Evolutionary conservation across 2,888 invertebrate species (phyloP).

Genomic region (Scotopteryx bipunctaria): DNA sequence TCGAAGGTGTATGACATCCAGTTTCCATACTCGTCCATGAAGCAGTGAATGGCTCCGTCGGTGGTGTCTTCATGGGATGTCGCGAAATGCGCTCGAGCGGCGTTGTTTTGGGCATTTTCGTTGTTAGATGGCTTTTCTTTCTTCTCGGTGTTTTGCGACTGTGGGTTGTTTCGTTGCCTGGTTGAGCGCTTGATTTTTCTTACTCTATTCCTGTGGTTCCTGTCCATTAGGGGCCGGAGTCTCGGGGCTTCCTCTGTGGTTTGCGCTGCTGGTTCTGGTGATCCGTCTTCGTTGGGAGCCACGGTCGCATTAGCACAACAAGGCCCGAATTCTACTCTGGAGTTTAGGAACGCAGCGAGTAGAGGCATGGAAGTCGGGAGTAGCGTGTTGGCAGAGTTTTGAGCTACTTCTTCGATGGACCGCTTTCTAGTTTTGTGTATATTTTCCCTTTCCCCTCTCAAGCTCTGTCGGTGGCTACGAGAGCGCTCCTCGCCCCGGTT

Average conservation of each 20-base stretch:
- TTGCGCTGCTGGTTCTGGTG: slow-evolving; percentile 55
- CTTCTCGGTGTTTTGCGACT: slow-evolving; percentile 61
- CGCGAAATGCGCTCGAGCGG: slow-evolving; percentile 85
- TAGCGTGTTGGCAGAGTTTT: slow-evolving; percentile 86
- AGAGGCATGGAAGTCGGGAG: slow-evolving; percentile 85
- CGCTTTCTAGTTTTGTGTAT: slow-evolving; percentile 75
- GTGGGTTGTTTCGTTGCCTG: slow-evolving; percentile 72
- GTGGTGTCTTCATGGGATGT: slow-evolving; percentile 91
- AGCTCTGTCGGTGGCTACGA: slow-evolving; percentile 66
- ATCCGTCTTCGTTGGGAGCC: slow-evolving; percentile 55
- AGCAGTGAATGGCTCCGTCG: slow-evolving; percentile 93
- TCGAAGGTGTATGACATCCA: slow-evolving; percentile 94
- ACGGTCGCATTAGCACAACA: slow-evolving; percentile 55
- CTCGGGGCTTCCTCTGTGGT: slow-evolving; percentile 64
- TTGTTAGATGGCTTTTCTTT: slow-evolving; percentile 56
- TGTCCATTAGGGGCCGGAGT: slow-evolving; percentile 74
- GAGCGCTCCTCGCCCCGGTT: slow-evolving; percentile 71
- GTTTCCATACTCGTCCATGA: slow-evolving; percentile 92
- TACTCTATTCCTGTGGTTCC: slow-evolving; percentile 77
- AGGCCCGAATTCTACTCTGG: slow-evolving; percentile 81
- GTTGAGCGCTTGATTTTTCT: slow-evolving; percentile 82
- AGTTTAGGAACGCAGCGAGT: slow-evolving; percentile 85
- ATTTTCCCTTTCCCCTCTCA: slow-evolving; percentile 73
- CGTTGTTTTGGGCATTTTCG: slow-evolving; percentile 56
- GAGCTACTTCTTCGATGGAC: slow-evolving; percentile 84